phyloP scores from a whole-genome alignment of 2,113 vertebrate genomes.

The Mastomys coucha region DNA sequence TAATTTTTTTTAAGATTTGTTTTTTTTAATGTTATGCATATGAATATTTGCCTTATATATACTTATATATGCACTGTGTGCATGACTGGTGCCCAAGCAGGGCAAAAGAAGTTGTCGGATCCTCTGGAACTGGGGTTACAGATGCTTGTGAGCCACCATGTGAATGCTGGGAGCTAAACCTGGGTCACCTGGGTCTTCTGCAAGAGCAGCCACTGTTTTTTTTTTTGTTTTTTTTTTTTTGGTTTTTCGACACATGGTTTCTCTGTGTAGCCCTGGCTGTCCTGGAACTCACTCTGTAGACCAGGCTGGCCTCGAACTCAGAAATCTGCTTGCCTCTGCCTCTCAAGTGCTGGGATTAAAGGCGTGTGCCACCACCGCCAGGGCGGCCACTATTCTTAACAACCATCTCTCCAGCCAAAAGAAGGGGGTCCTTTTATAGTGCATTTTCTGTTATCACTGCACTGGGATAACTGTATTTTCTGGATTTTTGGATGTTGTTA shows the following conservation, averaged over 20 bases:
- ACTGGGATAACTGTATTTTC: background rate
- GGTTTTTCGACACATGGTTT: too few species aligned
- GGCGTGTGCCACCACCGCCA: too few species aligned
- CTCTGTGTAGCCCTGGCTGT: too few species aligned
- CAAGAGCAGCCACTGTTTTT: background rate
- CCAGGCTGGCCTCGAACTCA: too few species aligned
- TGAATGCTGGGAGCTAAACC: background rate
- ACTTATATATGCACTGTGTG: background rate
- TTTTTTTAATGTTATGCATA: conserved; percentile 43
- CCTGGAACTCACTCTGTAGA: too few species aligned
- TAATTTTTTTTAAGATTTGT: conserved; percentile 46
- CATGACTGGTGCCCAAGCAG: background rate
- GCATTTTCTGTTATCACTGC: background rate
- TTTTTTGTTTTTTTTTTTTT: too few species aligned
- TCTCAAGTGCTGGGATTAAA: too few species aligned
- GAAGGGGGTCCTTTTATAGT: background rate
- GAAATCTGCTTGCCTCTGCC: too few species aligned
- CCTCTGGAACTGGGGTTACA: background rate
- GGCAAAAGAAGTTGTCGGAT: too few species aligned
- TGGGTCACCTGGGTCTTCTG: background rate
- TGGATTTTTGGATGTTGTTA: conserved; percentile 54
- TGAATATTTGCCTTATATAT: conserved; percentile 24
- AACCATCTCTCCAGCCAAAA: background rate
- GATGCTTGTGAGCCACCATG: background rate
- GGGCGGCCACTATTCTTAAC: too few species aligned